Conservation (phyloP, 1,140 invertebrate species). For the Sipha flava region DNA sequence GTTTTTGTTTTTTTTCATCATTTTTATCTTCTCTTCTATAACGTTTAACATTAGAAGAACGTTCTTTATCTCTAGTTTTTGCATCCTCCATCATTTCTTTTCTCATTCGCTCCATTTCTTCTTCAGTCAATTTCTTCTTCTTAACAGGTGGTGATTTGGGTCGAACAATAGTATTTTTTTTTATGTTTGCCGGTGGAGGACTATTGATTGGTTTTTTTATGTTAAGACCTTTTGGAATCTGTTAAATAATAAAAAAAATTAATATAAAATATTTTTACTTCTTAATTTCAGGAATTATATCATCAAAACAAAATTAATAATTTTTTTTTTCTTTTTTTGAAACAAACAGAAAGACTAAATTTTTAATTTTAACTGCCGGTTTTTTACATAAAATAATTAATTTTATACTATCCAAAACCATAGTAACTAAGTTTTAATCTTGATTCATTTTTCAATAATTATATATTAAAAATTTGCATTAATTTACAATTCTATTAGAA, state of each 20-base stretch:
- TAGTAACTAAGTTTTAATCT: too few relatives aligned
- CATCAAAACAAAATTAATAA: too few relatives aligned
- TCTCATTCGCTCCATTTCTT: slow-evolving; percentile 61
- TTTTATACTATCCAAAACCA: too few relatives aligned
- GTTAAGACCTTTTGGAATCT: neutral
- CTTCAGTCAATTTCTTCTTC: slow-evolving; percentile 47
- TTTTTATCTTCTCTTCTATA: slow-evolving; percentile 56
- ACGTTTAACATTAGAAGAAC: slow-evolving; percentile 54
- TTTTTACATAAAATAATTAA: too few relatives aligned
- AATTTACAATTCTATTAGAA: too few relatives aligned
- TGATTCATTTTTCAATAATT: too few relatives aligned
- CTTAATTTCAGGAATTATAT: too few relatives aligned
- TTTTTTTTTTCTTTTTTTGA: too few relatives aligned
- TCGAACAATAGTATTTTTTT: neutral
- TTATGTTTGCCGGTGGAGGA: neutral
- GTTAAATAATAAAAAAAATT: neutral
- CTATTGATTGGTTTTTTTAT: neutral
- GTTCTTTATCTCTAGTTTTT: slow-evolving; percentile 58
- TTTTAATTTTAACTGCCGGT: too few relatives aligned
- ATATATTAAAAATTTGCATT: too few relatives aligned
- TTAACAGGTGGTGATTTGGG: neutral
- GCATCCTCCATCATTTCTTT: slow-evolving; percentile 78
- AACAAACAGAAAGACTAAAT: too few relatives aligned
- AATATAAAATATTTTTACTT: too few relatives aligned
- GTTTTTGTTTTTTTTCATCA: slow-evolving; percentile 49